Conservation (phyloP, 1,140 invertebrate genomes). For the Reticulitermes speratus region DNA sequence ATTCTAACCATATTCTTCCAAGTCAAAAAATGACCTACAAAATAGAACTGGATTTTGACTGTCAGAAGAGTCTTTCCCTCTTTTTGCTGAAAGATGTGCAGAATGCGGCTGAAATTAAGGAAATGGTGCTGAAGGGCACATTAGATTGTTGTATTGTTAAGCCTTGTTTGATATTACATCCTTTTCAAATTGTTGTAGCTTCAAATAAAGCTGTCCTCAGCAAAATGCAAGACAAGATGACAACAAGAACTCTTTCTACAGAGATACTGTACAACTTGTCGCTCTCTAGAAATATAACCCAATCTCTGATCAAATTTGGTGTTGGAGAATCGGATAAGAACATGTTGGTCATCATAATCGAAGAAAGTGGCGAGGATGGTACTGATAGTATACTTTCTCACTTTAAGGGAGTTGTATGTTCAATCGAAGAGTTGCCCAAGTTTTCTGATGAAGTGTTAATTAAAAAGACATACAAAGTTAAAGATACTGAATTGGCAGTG, state of each 20-base stretch:
- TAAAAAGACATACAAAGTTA: conserved; percentile 59
- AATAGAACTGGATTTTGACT: neutral
- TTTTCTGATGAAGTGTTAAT: conserved; percentile 52
- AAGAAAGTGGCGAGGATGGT: conserved; percentile 46
- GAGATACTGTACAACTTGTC: conserved; percentile 71
- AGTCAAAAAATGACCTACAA: neutral
- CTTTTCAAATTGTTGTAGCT: conserved; percentile 65
- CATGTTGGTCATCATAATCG: conserved; percentile 58
- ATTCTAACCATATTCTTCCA: too few species aligned
- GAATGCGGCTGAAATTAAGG: conserved; percentile 57
- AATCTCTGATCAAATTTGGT: conserved; percentile 64
- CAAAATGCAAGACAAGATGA: conserved; percentile 52
- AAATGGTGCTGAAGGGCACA: conserved; percentile 52
- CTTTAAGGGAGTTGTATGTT: conserved; percentile 53
- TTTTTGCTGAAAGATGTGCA: conserved; percentile 57
- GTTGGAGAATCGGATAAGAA: conserved; percentile 55
- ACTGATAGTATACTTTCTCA: conserved; percentile 43
- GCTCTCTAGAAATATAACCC: conserved; percentile 64
- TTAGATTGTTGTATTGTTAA: conserved; percentile 64
- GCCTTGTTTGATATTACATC: conserved; percentile 59
- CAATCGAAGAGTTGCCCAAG: conserved; percentile 48
- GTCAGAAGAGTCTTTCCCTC: neutral
- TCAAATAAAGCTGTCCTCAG: conserved; percentile 64
- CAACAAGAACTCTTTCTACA: conserved; percentile 61
- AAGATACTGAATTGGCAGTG: conserved; percentile 46